Evolutionary conservation across 2,113 vertebrate species (phyloP), one percentile per base, ranked within the genome.

Genomic region (Synodontis membranacea): DNA sequence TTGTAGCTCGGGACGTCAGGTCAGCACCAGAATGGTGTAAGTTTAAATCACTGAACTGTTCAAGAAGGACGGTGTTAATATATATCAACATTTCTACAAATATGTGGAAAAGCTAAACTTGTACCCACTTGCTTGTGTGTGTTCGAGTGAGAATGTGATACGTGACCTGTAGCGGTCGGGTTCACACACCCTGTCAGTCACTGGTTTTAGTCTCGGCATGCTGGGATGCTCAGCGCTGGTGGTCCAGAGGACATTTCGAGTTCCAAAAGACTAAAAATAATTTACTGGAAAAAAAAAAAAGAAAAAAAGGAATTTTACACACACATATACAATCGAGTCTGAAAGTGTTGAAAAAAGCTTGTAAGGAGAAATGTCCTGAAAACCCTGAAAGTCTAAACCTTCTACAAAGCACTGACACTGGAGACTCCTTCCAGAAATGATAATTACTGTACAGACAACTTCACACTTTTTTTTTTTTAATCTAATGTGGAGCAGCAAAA

Each of bases 121-220:
- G 46, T 39, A 5, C 23, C 25, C 34, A 28, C 34, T 21, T 56
- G 21, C 9, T 25, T 52, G 21, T 76, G 25, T 87, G 86, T 78
- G 70, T 76, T 60, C 21, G 68, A 31, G 54, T 48, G 34, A 50
- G 48, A 80, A 60, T 74, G 64, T 84, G 86, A 80, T 88, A 82
- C 46, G 9, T 83, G 56, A 86, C 74, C 60, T 75, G 56, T 60
- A 70, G 84, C 50, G 74, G 7, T 50, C 19, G 12, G 78, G 37
- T 68, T 89, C 46, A 80, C 34, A 85, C 83, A 70, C 25, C 66
- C 50, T 56, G 83, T 80, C 85, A 87, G 31, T 91, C 85, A 17
- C 87, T 86, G 82, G 62, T 86, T 56, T 82, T 64, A 48, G 74
- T 37, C 34, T 60, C 50, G 52, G 79, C 72, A 37, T 31, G 78